Evolutionary conservation across 2,113 vertebrate genomes (phyloP).

Genomic region (Epinephelus cyanopodus): DNA sequence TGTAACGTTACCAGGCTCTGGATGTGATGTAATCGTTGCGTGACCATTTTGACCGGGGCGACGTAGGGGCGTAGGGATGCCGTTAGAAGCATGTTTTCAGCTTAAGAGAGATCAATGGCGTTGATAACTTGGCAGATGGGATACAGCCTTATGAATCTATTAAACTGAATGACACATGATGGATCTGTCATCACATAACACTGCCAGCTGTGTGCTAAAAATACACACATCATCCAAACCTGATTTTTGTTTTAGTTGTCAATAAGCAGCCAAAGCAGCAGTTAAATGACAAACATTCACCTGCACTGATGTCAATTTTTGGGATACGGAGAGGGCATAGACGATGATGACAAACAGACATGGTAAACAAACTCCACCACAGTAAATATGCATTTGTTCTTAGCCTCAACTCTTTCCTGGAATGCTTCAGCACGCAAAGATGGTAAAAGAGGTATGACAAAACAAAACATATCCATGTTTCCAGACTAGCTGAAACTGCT

Average conservation of each 20-base stretch:
- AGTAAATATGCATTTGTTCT: conserved; percentile 18
- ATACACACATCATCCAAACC: background rate
- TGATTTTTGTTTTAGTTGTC: background rate
- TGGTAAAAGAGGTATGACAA: background rate
- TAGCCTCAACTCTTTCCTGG: background rate
- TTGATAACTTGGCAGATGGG: background rate
- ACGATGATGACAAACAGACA: conserved; percentile 18
- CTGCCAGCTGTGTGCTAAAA: background rate
- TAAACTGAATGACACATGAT: background rate
- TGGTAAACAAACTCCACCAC: conserved; percentile 18
- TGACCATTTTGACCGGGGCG: too few species aligned
- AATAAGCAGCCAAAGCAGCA: background rate
- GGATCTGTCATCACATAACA: background rate
- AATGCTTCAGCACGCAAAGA: background rate
- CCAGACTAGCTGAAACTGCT: background rate
- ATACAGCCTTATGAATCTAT: background rate
- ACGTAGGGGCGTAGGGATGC: too few species aligned
- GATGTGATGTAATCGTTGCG: too few species aligned
- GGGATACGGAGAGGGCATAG: background rate
- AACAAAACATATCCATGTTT: background rate
- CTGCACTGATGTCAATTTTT: background rate
- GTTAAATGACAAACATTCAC: background rate
- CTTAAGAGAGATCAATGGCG: background rate
- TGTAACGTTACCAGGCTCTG: too few species aligned
- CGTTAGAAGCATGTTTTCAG: too few species aligned